Base-by-base conservation (phyloP, 2,113 vertebrate genomes). In the Mobula hypostoma region DNA sequence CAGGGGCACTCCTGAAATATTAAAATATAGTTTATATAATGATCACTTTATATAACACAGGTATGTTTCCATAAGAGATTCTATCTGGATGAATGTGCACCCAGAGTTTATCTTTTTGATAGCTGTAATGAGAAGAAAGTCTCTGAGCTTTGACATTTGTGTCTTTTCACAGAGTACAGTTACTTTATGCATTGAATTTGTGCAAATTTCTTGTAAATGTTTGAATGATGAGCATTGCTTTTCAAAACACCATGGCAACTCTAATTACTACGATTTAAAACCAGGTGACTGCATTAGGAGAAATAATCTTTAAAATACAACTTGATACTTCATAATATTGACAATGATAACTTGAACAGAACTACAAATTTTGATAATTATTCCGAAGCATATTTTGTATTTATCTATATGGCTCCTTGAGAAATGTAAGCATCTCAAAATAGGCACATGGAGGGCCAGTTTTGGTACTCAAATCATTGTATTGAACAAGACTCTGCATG, bases 1-100 rank as follows among this genome's bases (percentile, higher is more conserved):
- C 98, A 2, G 99, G 99, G 76, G 99, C 99, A 36, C 99, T 99
- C 97, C 99, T 99, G 94, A 56, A 95, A 95, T 85, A n/a, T 17
- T 76, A 80, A 80, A 7, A 58, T 19, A 40, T 63, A 5, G 56
- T 7, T 66, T 21, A 56, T 66, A 70, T n/a, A 24, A 74, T 19
- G 15, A 70, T 27, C 24, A 77, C 66, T 24, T 56, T 5, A 58
- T 58, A 61, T 58, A 68, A 63, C 48, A 15, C 11, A 24, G 17
- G 12, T 14, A 32, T 58, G 24, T 48, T 19, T 87, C 66, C 9
- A 56, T 40, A 63, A 29, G 58, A 63, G 17, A 32, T 24, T 40
- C 9, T n/a, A 1, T 78, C 21, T n/a, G 24, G 5, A 4, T 72
- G 85, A 17, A 0, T 21, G 14, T 24, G 83, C 17, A n/a, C n/a